Conservation (phyloP, 2,797 vertebrate species). For the Chelon labrosus region DNA sequence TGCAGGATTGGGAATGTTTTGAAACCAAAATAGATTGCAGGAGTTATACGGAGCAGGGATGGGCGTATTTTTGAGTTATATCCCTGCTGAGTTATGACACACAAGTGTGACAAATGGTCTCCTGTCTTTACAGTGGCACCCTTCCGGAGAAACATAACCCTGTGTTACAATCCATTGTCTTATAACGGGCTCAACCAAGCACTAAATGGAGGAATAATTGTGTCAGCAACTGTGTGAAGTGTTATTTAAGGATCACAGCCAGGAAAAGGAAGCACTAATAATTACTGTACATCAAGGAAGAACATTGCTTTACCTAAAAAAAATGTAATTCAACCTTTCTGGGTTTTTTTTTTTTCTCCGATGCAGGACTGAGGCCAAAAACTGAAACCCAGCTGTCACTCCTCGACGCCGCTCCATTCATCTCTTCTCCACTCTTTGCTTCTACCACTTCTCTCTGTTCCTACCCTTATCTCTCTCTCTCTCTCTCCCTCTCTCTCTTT, state of each 20-base stretch:
- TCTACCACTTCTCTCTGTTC: conserved; percentile 18
- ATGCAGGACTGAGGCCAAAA: conserved; percentile 62
- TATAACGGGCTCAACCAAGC: conserved; percentile 53
- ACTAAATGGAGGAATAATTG: conserved; percentile 56
- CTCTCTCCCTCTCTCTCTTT: conserved; percentile 25
- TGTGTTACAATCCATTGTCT: conserved; percentile 40
- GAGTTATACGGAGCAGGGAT: conserved; percentile 8
- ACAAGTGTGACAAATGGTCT: conserved; percentile 44
- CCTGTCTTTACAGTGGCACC: conserved; percentile 35
- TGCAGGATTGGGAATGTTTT: conserved; percentile 69
- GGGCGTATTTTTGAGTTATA: neutral
- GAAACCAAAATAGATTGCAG: conserved; percentile 30
- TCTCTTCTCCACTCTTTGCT: conserved; percentile 20
- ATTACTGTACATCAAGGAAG: conserved; percentile 10
- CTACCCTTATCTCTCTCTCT: conserved; percentile 16
- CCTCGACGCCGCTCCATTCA: conserved; percentile 36
- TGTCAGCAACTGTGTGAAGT: conserved; percentile 48
- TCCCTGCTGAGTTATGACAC: conserved; percentile 17
- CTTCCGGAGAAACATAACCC: conserved; percentile 29
- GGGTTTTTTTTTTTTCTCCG: conserved; percentile 17
- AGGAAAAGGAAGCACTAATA: conserved; percentile 1
- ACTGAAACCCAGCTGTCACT: conserved; percentile 35
- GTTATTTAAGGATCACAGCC: conserved; percentile 48
- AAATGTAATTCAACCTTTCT: conserved; percentile 22
- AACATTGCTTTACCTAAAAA: conserved; percentile 2